Evolutionary conservation across 2,113 vertebrate species (phyloP), one percentile per base, ranked within the genome.

Genomic region (Eira barbara): DNA sequence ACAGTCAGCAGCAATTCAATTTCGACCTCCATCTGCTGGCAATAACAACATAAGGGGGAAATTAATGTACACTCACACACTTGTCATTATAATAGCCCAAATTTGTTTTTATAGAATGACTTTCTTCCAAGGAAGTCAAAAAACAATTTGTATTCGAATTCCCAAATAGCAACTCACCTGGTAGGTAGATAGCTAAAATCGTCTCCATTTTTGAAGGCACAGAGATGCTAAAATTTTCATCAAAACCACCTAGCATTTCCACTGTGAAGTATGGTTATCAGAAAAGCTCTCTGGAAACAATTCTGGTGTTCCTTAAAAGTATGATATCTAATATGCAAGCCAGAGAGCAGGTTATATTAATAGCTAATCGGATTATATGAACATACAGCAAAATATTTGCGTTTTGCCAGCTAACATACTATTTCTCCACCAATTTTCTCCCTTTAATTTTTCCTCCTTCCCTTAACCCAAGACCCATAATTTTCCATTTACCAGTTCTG

Each of bases 1-100:
- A 97, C 85, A 97, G 95, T 98, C 96, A 97, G 97, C 82, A 93
- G 96, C 93, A 98, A 98, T 98, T 97, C 97, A 98, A 98, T 98
- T 98, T 98, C 88, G 27, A 96, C 97, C 97, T 98, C 97, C 97
- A 98, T 98, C 97, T 98, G 97, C 97, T 98, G 97, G 97, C 97
- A 97, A 96, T 98, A 98, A 97, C 97, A 98, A 98, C 97, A 98
- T 97, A 98, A 97, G 98, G 96, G 97, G 86, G 39, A 96, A 97
- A 98, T 98, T 98, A 98, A 98, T 97, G 97, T 96, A 93, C 91
- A 97, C 85, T 94, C 97, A 97, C 95, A 97, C 71, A 95, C 79
- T 97, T 98, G 91, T 98, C 93, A 97, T 98, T 96, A 96, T 82
- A 97, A 94, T 96, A 95, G 96, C 78, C 89, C 88, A 78, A 97